Conservation (phyloP, 2,888 invertebrate genomes). For the Pinctada fucata region DNA sequence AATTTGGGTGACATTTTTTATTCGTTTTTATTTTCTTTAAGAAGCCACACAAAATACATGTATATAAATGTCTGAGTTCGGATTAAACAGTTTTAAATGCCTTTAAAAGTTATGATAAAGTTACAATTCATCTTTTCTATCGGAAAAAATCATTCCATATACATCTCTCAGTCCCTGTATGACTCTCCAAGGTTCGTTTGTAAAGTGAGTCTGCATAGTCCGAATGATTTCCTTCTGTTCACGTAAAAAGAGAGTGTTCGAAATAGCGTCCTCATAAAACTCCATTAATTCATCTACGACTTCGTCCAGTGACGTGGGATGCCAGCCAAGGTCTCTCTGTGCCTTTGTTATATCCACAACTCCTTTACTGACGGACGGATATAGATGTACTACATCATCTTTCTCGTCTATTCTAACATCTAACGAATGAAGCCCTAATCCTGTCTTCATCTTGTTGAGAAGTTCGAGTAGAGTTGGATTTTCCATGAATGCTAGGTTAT, state of each 20-base stretch:
- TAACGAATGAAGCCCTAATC: constrained; percentile 40
- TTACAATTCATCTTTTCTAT: constrained; percentile 25
- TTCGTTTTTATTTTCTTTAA: too few relatives aligned
- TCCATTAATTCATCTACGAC: constrained; percentile 72
- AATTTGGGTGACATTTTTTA: too few relatives aligned
- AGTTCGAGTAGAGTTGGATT: constrained; percentile 71
- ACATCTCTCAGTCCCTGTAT: constrained; percentile 52
- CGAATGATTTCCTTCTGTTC: constrained; percentile 68
- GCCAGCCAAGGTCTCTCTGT: constrained; percentile 69
- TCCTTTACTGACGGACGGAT: constrained; percentile 77
- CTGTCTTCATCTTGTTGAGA: constrained; percentile 63
- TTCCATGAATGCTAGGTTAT: constrained; percentile 76
- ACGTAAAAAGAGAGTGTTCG: constrained; percentile 45
- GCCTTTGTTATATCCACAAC: constrained; percentile 75
- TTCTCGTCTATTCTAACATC: constrained; percentile 49
- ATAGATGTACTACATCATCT: constrained; percentile 69
- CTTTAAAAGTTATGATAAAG: too few relatives aligned
- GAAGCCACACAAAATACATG: too few relatives aligned
- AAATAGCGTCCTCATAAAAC: constrained; percentile 76
- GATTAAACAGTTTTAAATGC: too few relatives aligned
- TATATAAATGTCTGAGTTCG: too few relatives aligned
- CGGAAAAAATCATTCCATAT: constrained; percentile 47
- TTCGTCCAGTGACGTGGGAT: constrained; percentile 72
- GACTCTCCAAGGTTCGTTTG: constrained; percentile 55
- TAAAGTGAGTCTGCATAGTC: constrained; percentile 61